These are phyloP conservation scores for Lycophotia porphyrea DNA, from an alignment of 2,888 invertebrate genomes.

Conservation along the genomic window DNA sequence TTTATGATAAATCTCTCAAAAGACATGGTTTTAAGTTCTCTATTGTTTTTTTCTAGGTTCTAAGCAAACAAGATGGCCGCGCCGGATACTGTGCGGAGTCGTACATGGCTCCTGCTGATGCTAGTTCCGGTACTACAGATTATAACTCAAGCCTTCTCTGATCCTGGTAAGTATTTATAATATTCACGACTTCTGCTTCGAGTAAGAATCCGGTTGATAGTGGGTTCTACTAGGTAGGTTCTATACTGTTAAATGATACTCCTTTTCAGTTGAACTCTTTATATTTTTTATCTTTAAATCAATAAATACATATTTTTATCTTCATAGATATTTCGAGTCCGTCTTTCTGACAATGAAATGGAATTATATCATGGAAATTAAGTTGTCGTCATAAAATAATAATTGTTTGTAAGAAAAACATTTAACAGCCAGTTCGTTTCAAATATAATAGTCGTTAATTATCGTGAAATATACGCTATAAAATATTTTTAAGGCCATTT, in stretches of 20 bases:
- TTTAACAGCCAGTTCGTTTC: conserved; percentile 5
- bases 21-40: neutral
- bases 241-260: too few species aligned
- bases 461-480: conserved; percentile 5
- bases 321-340: too few species aligned
- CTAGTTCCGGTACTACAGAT: conserved; percentile 64
- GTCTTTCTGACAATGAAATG: too few species aligned
- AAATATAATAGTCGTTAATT: conserved; percentile 14
- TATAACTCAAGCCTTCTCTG: conserved; percentile 66
- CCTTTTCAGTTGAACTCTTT: too few species aligned
- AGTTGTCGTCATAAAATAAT: conserved; percentile 17
- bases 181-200: neutral
- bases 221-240: too few species aligned
- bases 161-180: conserved; percentile 72
- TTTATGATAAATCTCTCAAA: neutral
- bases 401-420: neutral
- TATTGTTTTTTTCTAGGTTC: conserved; percentile 69
- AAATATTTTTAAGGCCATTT: conserved; percentile 7
- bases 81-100: conserved; percentile 49
- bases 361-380: neutral
- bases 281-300: too few species aligned
- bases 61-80: conserved; percentile 69
- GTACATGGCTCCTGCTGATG: conserved; percentile 56
- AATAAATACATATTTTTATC: too few species aligned
- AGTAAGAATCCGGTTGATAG: neutral